phyloP scores from a whole-genome alignment of 1,140 invertebrate genomes.

The Saccostrea glomerata region DNA sequence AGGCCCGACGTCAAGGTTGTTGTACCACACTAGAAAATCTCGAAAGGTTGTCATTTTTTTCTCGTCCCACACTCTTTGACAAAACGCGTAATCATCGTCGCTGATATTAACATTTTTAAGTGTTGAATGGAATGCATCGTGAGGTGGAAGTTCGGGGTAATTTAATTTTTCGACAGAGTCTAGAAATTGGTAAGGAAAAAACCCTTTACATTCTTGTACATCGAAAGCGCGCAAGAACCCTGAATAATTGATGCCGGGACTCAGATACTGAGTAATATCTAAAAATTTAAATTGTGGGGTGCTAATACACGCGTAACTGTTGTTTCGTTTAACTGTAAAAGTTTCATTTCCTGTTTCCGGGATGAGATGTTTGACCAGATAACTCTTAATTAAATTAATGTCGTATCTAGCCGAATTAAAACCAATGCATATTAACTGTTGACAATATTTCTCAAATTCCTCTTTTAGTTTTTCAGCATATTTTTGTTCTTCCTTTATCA shows the following conservation, averaged over 20 bases:
- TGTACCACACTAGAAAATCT: slow-evolving; percentile 63
- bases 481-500: not conserved
- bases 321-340: slow-evolving; percentile 57
- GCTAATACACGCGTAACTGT: slow-evolving; percentile 51
- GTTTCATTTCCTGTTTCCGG: slow-evolving; percentile 5
- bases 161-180: slow-evolving; percentile 47
- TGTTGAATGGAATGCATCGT: slow-evolving; percentile 50
- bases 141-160: slow-evolving; percentile 35
- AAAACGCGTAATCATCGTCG: slow-evolving; percentile 52
- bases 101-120: slow-evolving; percentile 50
- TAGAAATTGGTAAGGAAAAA: slow-evolving; percentile 61
- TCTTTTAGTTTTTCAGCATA: not conserved
- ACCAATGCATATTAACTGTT: slow-evolving; percentile 45
- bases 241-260: slow-evolving; percentile 56
- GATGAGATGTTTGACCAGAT: slow-evolving; percentile 43
- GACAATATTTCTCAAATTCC: slow-evolving; percentile 38
- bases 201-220: slow-evolving; percentile 55
- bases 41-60: slow-evolving; percentile 51
- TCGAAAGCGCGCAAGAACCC: slow-evolving; percentile 59
- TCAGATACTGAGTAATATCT: slow-evolving; percentile 55
- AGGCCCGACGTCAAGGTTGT: slow-evolving; percentile 57
- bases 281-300: slow-evolving; percentile 56
- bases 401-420: slow-evolving; percentile 57
- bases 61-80: slow-evolving; percentile 56
- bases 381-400: slow-evolving; percentile 54